A percentile compares a stretch with the other conserved stretches of the same genome.
These are phyloP conservation scores for Cheilosia variabilis DNA, from an alignment of 2,888 invertebrate genomes.

Conservation along the genomic window DNA sequence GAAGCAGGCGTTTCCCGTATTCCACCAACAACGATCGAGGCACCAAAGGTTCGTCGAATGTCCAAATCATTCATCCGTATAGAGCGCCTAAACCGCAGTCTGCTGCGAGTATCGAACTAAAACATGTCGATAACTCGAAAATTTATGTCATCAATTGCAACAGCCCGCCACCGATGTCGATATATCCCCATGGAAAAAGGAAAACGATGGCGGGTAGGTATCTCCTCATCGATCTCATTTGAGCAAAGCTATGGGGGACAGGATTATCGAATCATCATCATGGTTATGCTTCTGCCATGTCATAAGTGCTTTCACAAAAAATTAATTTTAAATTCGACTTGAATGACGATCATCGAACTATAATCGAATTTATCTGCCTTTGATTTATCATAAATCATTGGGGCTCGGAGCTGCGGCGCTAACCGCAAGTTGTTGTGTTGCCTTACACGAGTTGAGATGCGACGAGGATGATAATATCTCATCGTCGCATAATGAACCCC, in stretches of 20 bases:
- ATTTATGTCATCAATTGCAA: constrained; percentile 75
- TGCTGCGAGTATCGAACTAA: constrained; percentile 46
- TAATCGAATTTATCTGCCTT: constrained; percentile 73
- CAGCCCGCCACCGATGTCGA: constrained; percentile 69
- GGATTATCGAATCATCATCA: constrained; percentile 69
- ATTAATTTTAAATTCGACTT: constrained; percentile 68
- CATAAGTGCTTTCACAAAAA: constrained; percentile 73
- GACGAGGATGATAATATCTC: constrained; percentile 71
- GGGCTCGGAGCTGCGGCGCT: constrained; percentile 4
- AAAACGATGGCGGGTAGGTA: constrained; percentile 21
- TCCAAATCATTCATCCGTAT: constrained; percentile 72
- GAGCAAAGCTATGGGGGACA: constrained; percentile 20
- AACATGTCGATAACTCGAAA: constrained; percentile 74
- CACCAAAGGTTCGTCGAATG: constrained; percentile 64
- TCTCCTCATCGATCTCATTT: constrained; percentile 46
- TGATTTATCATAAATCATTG: constrained; percentile 75
- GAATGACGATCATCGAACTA: constrained; percentile 73
- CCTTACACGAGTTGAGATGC: constrained; percentile 39
- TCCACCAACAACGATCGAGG: constrained; percentile 29
- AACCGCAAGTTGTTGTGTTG: constrained; percentile 18
- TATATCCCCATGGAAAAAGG: constrained; percentile 9
- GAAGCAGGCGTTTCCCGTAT: constrained; percentile 69
- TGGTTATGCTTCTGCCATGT: constrained; percentile 66
- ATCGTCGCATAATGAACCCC: constrained; percentile 75
- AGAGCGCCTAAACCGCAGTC: constrained; percentile 21